Base-by-base conservation (phyloP, 1,140 invertebrate genomes). In the Drosophila ficusphila region DNA sequence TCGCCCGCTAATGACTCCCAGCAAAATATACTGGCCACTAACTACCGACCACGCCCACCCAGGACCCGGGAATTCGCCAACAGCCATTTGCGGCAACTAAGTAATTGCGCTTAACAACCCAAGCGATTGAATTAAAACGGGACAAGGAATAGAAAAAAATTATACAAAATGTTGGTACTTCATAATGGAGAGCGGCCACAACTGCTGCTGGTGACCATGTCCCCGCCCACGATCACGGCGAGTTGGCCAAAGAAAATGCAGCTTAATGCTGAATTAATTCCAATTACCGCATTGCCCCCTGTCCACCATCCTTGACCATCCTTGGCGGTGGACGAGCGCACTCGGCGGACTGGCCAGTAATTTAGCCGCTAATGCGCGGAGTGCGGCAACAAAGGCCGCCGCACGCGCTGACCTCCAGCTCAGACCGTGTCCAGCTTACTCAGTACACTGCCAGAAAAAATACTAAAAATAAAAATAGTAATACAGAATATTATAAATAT, bases 221-320 rank as follows among this genome's bases (percentile, higher is more conserved):
- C 18, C 56, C 25, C 18, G 54, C 42, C 49, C 48, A 36, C 23
- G 36, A 46, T 52, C 46, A 68, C 61, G 25, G 41, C 31, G 57
- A 85, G 70, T 79, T 72, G 72, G 83, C 77, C 53, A 86, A 88
- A 88, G 83, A 86, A 73, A 86, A 88, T 86, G 77, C 77, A 75
- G 82, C 82, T 88, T 86, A 88, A 86, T 86, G 82, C 82, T 86
- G 79, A 88, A 86, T 86, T 88, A 86, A 86, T 86, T 86, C 82
- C 82, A 86, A 86, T 86, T 86, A 86, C 82, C 82, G 74, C 78
- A 53, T 29, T 34, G 42, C 31, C 29, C 44, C 16, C 42, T 19
- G 21, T 12, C n/a, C 9, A 1, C 33, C 57, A 41, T 79, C 61
- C 61, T 41, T 27, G 52, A 46, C 76, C 79, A 75, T 61, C 60